Evolutionary conservation across 64 coral and sea anemone species (phyloP), one percentile per base, ranked within the genome.

Genomic region (Hydrozoanthus tunicans): DNA sequence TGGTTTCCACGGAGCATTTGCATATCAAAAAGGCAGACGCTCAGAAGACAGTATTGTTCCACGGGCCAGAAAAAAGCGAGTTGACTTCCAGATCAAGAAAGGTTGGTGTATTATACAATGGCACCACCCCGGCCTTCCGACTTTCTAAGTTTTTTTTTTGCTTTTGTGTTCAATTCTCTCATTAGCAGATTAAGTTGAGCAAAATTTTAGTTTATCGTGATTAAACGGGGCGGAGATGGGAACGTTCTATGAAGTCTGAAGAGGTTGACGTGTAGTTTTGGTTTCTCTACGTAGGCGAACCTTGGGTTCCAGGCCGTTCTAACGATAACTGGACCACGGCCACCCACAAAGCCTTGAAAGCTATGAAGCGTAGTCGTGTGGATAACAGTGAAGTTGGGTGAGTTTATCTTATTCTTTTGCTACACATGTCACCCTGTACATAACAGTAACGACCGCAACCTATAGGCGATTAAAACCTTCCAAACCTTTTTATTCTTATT

Each of bases 361-460:
- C 70, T 53, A 86, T 88, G 84, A 88, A 88, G 55, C 84, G 84
- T 56, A 88, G 84, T 61, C 70, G 84, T 43, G 53, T 32, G 57
- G 84, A 88, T 6, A 56, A 10, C 69, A 70, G 13, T 59, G 84
- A 73, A 59, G 17, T 5, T 10, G n/a, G 15, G 84, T 88, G 59
- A 73, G 84, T 85, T 66, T n/a, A 24, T 26, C 53, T 12, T 6
- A 4, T 27, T 10, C 61, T 17, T 82, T 57, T 51, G 7, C 13
- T 57, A 79, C 3, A 3, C 53, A 76, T 12, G 12, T 7, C 7
- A 7, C 23, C 15, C 61, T 63, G 61, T 69, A 4, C 3, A 66
- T 11, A 3, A 66, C 64, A 15, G 12, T 66, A 66, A 43, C 32
- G 32, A 43, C 32, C 32, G 32, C 32, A 43, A 43, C 32, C 32